Percentiles rank a stretch among this genome's conserved stretches.
Conservation (phyloP, 2,797 vertebrate species). For the Phyllotis vaccarum region DNA sequence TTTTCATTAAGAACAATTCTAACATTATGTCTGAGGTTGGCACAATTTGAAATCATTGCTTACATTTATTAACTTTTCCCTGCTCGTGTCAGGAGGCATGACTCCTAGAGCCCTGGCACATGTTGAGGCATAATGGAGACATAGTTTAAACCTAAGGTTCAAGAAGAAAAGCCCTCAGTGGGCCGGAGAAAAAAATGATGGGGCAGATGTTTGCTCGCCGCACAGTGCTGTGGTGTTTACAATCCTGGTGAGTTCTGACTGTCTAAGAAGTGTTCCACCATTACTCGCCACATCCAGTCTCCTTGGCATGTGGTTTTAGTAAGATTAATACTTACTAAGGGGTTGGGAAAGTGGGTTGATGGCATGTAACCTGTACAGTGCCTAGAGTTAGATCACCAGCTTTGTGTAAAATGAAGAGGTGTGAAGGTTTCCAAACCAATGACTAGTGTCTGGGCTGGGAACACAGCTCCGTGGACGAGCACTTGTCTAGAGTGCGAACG, state of each 20-base stretch:
- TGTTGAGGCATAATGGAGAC: not conserved
- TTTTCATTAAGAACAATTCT: conserved; percentile 22
- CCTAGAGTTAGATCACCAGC: not conserved
- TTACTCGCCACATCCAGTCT: not conserved
- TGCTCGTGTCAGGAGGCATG: not conserved
- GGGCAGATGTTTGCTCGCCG: too few species aligned
- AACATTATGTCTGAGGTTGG: not conserved
- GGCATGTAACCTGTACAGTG: not conserved
- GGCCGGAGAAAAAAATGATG: not conserved
- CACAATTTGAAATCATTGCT: conserved; percentile 36
- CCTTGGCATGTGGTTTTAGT: conserved; percentile 23
- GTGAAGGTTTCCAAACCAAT: not conserved
- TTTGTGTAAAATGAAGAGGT: not conserved
- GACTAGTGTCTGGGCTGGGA: not conserved
- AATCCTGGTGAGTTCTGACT: not conserved
- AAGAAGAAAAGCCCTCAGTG: not conserved
- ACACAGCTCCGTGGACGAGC: not conserved
- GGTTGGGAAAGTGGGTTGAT: not conserved
- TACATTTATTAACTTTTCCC: not conserved
- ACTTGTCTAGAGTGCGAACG: not conserved
- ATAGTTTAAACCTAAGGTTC: not conserved
- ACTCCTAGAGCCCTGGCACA: not conserved
- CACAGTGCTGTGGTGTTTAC: not conserved
- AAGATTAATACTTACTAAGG: not conserved
- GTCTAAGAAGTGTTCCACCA: not conserved